These are phyloP conservation scores for Panulirus ornatus DNA, from an alignment of 1,140 invertebrate species.

Conservation along the genomic window DNA sequence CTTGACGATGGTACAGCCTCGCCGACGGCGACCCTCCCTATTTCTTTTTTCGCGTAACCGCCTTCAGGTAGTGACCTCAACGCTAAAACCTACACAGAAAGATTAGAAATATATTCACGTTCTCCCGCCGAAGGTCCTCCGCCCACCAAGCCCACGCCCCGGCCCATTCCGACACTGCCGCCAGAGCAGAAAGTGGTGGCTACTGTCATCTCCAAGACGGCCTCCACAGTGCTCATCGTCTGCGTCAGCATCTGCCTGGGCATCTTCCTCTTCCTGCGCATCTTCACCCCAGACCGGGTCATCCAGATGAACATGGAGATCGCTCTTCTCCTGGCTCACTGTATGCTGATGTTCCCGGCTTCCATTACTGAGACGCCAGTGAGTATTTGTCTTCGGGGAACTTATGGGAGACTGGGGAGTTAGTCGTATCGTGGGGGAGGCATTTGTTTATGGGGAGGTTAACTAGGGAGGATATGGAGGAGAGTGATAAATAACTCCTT, in stretches of 20 bases:
- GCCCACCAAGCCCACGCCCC: slow-evolving; percentile 75
- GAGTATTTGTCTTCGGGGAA: not conserved
- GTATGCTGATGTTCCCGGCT: slow-evolving; percentile 76
- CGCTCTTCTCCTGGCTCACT: slow-evolving; percentile 76
- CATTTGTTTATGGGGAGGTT: too few species aligned
- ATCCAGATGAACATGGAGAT: slow-evolving; percentile 78
- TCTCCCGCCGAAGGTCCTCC: too few species aligned
- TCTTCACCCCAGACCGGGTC: slow-evolving; percentile 77
- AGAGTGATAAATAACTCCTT: too few species aligned
- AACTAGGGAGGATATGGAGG: too few species aligned
- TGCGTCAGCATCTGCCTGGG: slow-evolving; percentile 76
- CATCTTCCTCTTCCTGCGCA: slow-evolving; percentile 76
- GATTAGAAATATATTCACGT: too few species aligned
- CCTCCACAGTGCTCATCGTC: slow-evolving; percentile 77
- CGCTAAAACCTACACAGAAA: too few species aligned
- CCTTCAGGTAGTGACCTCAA: too few species aligned
- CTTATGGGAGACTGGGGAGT: not conserved
- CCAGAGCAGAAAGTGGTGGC: slow-evolving; percentile 76
- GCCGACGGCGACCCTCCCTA: too few species aligned
- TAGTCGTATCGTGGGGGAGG: too few species aligned
- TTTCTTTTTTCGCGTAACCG: too few species aligned
- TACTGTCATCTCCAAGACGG: slow-evolving; percentile 76
- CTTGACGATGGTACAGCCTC: too few species aligned
- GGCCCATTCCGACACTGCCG: slow-evolving; percentile 76
- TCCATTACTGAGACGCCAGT: slow-evolving; percentile 49